Percentiles rank a stretch among this genome's conserved stretches.
Evolutionary conservation across 64 coral and sea anemone species (phyloP).

Genomic region (Stichodactyla helianthus): DNA sequence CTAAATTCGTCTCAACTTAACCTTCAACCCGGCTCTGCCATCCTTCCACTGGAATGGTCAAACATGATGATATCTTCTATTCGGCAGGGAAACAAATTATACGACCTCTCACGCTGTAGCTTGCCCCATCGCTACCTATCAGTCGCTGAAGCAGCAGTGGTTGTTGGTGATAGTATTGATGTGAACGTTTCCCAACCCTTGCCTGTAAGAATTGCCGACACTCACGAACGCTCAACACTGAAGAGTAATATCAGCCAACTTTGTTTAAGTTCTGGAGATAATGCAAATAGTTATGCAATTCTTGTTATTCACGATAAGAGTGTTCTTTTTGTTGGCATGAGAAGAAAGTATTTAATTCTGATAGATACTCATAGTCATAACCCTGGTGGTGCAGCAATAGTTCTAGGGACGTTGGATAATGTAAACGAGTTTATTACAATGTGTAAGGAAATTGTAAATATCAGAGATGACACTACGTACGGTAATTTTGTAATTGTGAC

Average conservation of each 20-base stretch:
- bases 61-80: neutral
- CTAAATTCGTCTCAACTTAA: neutral
- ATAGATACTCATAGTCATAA: slow-evolving; percentile 4
- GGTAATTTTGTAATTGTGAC: neutral
- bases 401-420: neutral
- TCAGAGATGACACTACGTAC: neutral
- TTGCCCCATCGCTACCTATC: neutral
- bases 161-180: neutral
- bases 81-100: neutral
- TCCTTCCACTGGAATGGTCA: neutral
- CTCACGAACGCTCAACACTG: neutral
- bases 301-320: neutral
- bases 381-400: neutral
- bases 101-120: neutral
- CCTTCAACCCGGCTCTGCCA: neutral
- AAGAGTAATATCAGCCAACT: neutral
- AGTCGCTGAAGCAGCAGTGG: slow-evolving; percentile 8
- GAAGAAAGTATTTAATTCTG: neutral
- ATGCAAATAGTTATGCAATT: neutral
- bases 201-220: neutral
- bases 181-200: neutral
- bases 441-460: neutral
- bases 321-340: neutral
- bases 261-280: neutral
- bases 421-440: neutral